phyloP scores from a whole-genome alignment of 1,140 invertebrate genomes.

The Drosophila pseudoananassae region DNA sequence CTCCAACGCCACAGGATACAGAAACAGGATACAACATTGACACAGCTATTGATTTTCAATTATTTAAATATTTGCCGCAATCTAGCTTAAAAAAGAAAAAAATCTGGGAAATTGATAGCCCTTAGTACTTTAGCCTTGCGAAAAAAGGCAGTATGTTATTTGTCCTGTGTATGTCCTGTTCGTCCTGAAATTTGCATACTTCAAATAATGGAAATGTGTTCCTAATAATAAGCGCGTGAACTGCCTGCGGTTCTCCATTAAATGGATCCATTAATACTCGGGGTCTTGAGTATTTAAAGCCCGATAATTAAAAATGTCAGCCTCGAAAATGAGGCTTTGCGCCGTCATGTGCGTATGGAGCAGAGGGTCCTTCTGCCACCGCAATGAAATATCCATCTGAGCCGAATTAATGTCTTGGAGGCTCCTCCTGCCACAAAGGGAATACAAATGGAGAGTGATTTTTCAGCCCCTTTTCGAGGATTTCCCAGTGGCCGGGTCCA shows the following conservation, averaged over 20 bases:
- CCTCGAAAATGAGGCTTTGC: background rate
- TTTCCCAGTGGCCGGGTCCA: background rate
- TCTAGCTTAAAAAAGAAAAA: background rate
- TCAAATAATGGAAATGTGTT: conserved; percentile 25
- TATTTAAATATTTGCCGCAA: conserved; percentile 22
- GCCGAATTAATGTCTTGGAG: conserved; percentile 45
- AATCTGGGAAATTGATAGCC: background rate
- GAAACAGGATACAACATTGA: background rate
- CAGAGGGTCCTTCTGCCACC: background rate
- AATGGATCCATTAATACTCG: conserved; percentile 8
- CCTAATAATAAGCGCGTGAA: background rate
- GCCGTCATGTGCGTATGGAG: background rate
- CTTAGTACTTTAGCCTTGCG: background rate
- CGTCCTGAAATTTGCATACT: conserved; percentile 18
- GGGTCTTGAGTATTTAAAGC: background rate
- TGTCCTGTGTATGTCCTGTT: background rate
- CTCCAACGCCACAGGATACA: background rate
- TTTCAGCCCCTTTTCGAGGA: conserved; percentile 22
- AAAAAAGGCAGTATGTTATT: too few species aligned
- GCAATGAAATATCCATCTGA: conserved; percentile 37
- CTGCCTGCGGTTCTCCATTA: background rate
- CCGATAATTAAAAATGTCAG: conserved; percentile 4
- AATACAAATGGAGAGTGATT: conserved; percentile 70
- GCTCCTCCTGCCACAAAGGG: conserved; percentile 45
- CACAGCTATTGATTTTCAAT: conserved; percentile 38